phyloP scores from a whole-genome alignment of 1,140 invertebrate genomes.

The Sipha flava region DNA sequence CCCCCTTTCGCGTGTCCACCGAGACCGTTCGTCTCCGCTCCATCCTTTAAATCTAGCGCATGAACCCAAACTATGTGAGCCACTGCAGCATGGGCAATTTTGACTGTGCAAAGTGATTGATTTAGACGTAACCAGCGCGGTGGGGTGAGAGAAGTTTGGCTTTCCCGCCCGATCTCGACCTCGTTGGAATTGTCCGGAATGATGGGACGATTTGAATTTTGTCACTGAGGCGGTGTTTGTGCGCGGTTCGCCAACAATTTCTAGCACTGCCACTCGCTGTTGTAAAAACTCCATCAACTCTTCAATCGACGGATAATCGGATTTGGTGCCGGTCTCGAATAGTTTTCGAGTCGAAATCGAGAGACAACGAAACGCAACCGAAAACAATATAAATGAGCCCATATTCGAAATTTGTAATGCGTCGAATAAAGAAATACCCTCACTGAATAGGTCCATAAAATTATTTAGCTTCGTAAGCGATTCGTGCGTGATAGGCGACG shows the following conservation, averaged over 20 bases:
- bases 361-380: not conserved
- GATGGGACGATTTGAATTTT: no score
- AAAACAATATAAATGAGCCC: not conserved
- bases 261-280: not conserved
- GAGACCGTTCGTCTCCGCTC: no score
- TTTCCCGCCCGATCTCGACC: not conserved
- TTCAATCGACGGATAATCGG: not conserved
- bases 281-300: not conserved
- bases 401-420: not conserved
- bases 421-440: not conserved
- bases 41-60: no score
- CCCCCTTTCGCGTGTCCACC: no score
- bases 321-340: not conserved
- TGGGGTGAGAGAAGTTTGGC: not conserved
- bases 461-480: not conserved
- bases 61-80: no score
- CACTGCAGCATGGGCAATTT: no score
- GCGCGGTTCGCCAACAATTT: not conserved
- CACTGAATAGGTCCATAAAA: not conserved
- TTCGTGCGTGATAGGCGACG: not conserved
- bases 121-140: not conserved
- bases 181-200: not conserved
- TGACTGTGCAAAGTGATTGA: no score
- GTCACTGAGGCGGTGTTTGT: not conserved
- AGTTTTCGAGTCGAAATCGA: not conserved